Conservation (phyloP, 2,888 invertebrate species). For the Amblyjoppa fuscipennis region DNA sequence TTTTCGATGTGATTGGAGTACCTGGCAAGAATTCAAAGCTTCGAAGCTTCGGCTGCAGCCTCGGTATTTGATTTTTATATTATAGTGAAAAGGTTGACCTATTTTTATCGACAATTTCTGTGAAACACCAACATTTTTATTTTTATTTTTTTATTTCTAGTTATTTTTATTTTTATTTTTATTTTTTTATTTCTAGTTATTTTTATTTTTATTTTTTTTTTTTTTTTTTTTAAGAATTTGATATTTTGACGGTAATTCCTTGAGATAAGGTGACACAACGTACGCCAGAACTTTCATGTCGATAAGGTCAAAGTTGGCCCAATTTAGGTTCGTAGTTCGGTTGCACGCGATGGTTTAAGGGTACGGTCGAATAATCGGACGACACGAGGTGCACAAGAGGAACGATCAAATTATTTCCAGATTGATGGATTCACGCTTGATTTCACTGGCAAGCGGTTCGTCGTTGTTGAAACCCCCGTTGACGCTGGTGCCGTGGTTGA, state of each 20-base stretch:
- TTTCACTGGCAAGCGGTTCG: constrained; percentile 56
- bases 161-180: too few relatives aligned
- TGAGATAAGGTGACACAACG: background rate
- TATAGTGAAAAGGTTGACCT: background rate
- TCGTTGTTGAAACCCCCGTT: constrained; percentile 50
- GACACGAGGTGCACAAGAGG: constrained; percentile 32
- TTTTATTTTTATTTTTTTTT: too few relatives aligned
- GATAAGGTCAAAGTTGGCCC: constrained; percentile 3
- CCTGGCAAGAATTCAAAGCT: background rate
- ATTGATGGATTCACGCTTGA: constrained; percentile 62
- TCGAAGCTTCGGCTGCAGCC: background rate
- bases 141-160: too few relatives aligned
- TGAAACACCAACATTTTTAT: too few relatives aligned
- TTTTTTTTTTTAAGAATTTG: too few relatives aligned
- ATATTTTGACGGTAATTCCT: background rate
- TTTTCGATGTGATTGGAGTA: background rate
- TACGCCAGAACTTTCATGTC: background rate
- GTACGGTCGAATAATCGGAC: constrained; percentile 29
- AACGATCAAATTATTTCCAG: constrained; percentile 64
- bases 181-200: too few relatives aligned
- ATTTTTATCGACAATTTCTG: too few relatives aligned
- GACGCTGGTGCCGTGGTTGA: constrained; percentile 37
- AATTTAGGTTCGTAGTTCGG: background rate
- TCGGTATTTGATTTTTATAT: background rate
- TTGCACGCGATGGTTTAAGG: constrained; percentile 22